Evolutionary conservation across 2,113 vertebrate genomes (phyloP).

Genomic region (Misgurnus mizolepis): DNA sequence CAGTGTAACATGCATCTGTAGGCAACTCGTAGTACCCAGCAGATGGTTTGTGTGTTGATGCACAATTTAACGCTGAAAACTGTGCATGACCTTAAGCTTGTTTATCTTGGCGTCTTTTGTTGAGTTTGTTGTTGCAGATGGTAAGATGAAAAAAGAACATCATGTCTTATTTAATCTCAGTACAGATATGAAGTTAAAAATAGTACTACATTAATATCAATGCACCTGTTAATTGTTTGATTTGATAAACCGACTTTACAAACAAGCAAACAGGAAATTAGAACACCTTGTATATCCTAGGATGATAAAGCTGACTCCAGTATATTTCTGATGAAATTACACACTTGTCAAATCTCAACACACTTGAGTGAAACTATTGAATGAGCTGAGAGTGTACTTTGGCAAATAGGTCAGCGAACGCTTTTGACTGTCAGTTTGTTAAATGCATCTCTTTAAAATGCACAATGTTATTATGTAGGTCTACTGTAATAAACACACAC

Average conservation of each 20-base stretch:
- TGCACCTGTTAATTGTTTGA: background rate
- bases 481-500: slow-evolving; percentile 49
- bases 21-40: slow-evolving; percentile 8
- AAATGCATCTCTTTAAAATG: slow-evolving; percentile 53
- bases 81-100: slow-evolving; percentile 23
- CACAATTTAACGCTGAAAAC: slow-evolving; percentile 12
- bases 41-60: slow-evolving; percentile 31
- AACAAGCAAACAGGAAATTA: background rate
- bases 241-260: background rate
- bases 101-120: background rate
- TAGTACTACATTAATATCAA: background rate
- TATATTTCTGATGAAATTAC: background rate
- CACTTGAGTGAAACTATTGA: background rate
- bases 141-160: background rate
- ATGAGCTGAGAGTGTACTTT: slow-evolving; percentile 16
- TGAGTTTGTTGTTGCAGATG: background rate
- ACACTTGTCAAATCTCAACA: slow-evolving; percentile 1
- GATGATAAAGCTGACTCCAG: background rate
- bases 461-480: slow-evolving; percentile 59
- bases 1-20: slow-evolving; percentile 8
- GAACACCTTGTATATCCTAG: background rate
- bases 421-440: slow-evolving; percentile 53
- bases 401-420: slow-evolving; percentile 1
- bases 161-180: background rate
- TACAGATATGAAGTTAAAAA: background rate